These are phyloP conservation scores for Cataglyphis altisquamis DNA, from an alignment of 2,888 invertebrate species.

Conservation along the genomic window DNA sequence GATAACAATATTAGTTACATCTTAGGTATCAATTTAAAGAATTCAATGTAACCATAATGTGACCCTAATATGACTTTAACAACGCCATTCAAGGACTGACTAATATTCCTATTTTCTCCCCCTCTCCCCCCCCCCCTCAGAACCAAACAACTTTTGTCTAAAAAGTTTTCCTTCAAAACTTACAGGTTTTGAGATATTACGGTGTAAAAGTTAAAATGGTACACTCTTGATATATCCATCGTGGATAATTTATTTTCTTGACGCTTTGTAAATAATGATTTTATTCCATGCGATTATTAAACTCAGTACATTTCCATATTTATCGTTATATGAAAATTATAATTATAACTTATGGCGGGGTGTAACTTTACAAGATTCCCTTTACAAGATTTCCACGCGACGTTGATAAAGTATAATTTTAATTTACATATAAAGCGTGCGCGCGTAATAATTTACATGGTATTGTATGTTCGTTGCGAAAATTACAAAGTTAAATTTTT, in stretches of 20 bases:
- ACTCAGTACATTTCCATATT: neutral
- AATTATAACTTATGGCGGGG: neutral
- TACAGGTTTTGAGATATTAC: too few species aligned
- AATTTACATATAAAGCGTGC: neutral
- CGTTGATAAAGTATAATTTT: neutral
- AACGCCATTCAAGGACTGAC: too few species aligned
- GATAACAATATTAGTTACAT: too few species aligned
- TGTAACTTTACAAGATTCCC: neutral
- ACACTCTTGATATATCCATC: neutral
- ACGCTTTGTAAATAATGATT: neutral
- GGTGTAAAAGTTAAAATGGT: too few species aligned
- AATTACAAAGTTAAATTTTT: neutral
- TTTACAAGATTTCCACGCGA: too few species aligned
- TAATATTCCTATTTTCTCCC: too few species aligned
- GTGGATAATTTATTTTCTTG: neutral
- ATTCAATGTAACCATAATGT: too few species aligned
- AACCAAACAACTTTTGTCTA: too few species aligned
- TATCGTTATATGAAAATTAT: neutral
- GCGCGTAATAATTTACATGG: neutral
- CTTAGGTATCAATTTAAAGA: too few species aligned
- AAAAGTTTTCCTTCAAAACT: too few species aligned
- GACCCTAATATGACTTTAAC: too few species aligned
- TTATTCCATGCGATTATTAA: neutral
- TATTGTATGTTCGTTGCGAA: neutral
- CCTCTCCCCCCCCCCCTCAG: too few species aligned